Conservation (phyloP, 2,888 invertebrate species). For the Scaptomyza caliginosa region DNA sequence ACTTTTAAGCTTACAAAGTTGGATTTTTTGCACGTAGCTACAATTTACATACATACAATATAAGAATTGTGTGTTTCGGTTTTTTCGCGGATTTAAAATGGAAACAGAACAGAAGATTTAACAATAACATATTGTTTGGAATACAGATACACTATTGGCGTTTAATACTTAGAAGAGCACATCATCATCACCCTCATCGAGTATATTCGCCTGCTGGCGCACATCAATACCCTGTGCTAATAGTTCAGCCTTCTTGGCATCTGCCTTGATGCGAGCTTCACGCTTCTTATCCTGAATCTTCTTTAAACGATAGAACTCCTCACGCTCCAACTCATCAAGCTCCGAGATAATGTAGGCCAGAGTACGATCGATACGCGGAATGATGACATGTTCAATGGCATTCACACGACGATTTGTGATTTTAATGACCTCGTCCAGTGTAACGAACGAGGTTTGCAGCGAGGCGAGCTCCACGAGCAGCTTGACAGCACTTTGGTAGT, state of each 20-base stretch:
- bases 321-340: constrained; percentile 98
- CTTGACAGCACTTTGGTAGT: constrained; percentile 98
- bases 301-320: constrained; percentile 97
- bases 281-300: constrained; percentile 98
- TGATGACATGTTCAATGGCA: constrained; percentile 99
- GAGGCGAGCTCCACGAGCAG: constrained; percentile 98
- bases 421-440: constrained; percentile 99
- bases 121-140: constrained; percentile 73
- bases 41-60: constrained; percentile 51
- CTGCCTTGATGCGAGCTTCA: constrained; percentile 89
- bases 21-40: constrained; percentile 33
- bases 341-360: constrained; percentile 98
- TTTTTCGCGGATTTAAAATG: constrained; percentile 62
- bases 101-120: constrained; percentile 67
- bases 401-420: constrained; percentile 99
- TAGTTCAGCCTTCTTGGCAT: constrained; percentile 84
- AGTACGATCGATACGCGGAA: constrained; percentile 97
- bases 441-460: constrained; percentile 98
- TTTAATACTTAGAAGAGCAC: constrained; percentile 89
- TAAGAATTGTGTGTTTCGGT: constrained; percentile 43
- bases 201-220: constrained; percentile 86
- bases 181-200: constrained; percentile 95
- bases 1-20: constrained; percentile 57
- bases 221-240: constrained; percentile 85
- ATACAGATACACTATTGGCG: constrained; percentile 40